Evolutionary conservation across 1,140 invertebrate species (phyloP).

Genomic region (Leptopilina boulardi): DNA sequence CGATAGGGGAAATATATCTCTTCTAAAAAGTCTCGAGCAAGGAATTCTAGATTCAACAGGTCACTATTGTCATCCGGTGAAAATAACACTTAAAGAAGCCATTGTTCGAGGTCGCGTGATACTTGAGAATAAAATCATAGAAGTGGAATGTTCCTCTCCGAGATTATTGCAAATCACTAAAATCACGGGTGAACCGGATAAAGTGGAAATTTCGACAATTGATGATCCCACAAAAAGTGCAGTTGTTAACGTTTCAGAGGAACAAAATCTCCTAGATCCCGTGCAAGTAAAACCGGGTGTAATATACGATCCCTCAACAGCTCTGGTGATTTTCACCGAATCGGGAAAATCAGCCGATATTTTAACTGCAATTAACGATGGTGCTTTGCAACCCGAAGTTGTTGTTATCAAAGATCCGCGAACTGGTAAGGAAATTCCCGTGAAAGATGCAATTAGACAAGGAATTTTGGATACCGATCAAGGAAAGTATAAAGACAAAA

Average conservation of each 20-base stretch:
- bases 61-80: slow-evolving; percentile 79
- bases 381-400: slow-evolving; percentile 80
- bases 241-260: slow-evolving; percentile 68
- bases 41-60: slow-evolving; percentile 87
- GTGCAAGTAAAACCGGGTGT: slow-evolving; percentile 82
- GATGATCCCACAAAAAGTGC: slow-evolving; percentile 70
- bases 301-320: slow-evolving; percentile 86
- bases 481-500: slow-evolving; percentile 81
- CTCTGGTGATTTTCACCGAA: slow-evolving; percentile 83
- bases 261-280: slow-evolving; percentile 75
- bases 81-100: slow-evolving; percentile 87
- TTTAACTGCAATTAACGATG: slow-evolving; percentile 82
- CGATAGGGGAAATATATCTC: slow-evolving; percentile 82
- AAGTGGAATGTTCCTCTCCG: slow-evolving; percentile 72
- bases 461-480: slow-evolving; percentile 86
- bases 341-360: slow-evolving; percentile 83
- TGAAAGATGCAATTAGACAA: slow-evolving; percentile 86
- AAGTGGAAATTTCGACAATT: slow-evolving; percentile 80
- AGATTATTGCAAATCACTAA: slow-evolving; percentile 81
- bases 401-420: slow-evolving; percentile 87
- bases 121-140: slow-evolving; percentile 75
- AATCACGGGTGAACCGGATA: slow-evolving; percentile 80
- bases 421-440: slow-evolving; percentile 82
- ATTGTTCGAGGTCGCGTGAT: slow-evolving; percentile 83
- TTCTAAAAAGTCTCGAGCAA: slow-evolving; percentile 86